Conservation (phyloP, 1,140 invertebrate genomes). For the Bilobella aurantiaca region DNA sequence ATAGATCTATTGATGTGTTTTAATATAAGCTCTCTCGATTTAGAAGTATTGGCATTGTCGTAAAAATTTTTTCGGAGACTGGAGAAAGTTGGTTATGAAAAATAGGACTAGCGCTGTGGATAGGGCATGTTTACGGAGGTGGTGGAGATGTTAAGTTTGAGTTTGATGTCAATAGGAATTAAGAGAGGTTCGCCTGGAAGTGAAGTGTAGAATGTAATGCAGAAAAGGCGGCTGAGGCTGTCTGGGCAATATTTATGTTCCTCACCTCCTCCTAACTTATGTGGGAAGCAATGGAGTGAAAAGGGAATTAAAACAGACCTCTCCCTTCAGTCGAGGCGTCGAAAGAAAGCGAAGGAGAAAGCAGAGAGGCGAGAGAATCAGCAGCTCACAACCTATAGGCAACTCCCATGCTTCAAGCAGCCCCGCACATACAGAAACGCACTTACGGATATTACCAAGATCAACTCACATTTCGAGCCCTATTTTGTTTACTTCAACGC, state of each 20-base stretch:
- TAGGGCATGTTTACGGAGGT: too few relatives aligned
- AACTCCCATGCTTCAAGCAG: not conserved
- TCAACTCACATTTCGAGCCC: too few relatives aligned
- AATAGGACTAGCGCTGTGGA: too few relatives aligned
- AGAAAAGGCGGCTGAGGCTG: not conserved
- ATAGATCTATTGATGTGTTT: too few relatives aligned
- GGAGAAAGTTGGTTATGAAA: too few relatives aligned
- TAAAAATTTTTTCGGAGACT: too few relatives aligned
- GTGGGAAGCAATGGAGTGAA: not conserved
- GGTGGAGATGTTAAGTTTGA: too few relatives aligned
- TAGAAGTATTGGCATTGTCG: too few relatives aligned
- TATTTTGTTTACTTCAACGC: too few relatives aligned
- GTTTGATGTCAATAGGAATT: not conserved
- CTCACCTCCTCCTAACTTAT: not conserved
- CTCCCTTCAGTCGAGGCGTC: not conserved
- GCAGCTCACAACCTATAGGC: not conserved
- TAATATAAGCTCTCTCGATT: too few relatives aligned
- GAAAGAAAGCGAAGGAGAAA: too few relatives aligned
- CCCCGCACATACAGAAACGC: conserved; percentile 19
- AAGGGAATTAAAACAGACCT: conserved; percentile 7
- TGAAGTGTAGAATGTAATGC: too few relatives aligned
- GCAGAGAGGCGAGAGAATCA: not conserved
- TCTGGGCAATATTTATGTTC: not conserved
- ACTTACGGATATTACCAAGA: conserved; percentile 29
- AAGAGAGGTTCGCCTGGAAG: not conserved